Evolutionary conservation across 2,113 vertebrate genomes (phyloP), one percentile per base, ranked within the genome.

Genomic region (Poecile atricapillus): DNA sequence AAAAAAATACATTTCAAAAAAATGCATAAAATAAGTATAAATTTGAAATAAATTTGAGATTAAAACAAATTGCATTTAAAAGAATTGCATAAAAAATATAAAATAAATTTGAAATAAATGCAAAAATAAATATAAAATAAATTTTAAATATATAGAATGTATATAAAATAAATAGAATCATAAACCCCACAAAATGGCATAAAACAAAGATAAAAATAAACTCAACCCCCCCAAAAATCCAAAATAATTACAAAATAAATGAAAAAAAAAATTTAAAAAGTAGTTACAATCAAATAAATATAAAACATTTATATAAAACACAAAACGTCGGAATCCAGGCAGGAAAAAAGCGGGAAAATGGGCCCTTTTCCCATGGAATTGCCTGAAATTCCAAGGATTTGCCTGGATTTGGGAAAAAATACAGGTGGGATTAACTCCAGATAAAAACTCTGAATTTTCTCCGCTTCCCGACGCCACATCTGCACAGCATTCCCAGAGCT

Each of bases 401-500:
- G 9, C 43, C 64, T 5, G 89, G 46, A 17, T n/a, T 46, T 0
- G 13, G n/a, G 8, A 7, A 44, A 37, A 55, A 46, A 2, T 60
- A 37, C 13, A 15, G 27, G 28, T 0, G 2, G 80, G 56, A 83
- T 71, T 8, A 14, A 53, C 9, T 46, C 68, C 0, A 2, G 14
- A 21, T 15, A 31, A 55, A 73, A 73, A 33, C 14, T 27, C 33
- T 1, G 0, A 47, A 31, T 2, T 47, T n/a, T 44, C 12, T 60
- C 19, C 9, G 1, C 25, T 17, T 76, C 41, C 85, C 14, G 17
- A n/a, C 0, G 0, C 1, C 18, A 1, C 1, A 0, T 31, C 24
- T 1, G 5, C 37, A 10, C 8, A 3, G 0, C 20, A 31, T 46
- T 81, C 78, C 63, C 0, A 0, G 47, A 79, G 70, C n/a, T 53